Evolutionary conservation across 2,888 invertebrate genomes (phyloP), one percentile per base, ranked within the genome.

Genomic region (Camponotus fellah): DNA sequence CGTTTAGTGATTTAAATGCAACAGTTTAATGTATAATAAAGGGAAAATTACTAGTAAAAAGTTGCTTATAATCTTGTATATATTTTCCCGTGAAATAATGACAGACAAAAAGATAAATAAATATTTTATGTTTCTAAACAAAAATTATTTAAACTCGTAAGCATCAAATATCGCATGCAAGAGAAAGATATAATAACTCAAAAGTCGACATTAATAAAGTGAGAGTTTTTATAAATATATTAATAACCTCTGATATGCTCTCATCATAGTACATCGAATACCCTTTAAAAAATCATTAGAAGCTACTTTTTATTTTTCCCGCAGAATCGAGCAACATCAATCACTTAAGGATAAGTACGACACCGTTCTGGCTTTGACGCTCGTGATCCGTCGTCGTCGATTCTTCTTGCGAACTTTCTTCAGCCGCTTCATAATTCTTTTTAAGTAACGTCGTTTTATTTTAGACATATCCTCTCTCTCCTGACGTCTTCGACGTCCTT

Each of bases 331-430:
- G 43, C 83, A 82, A 88, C 90, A 90, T 90, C 90, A 87, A 90
- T 90, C 90, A 90, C 89, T 90, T 89, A 87, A 86, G 85, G 86
- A 86, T 85, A 88, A 91, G 90, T 90, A 84, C 89, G 87, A 88
- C 87, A 83, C 71, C 88, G 71, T 83, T 75, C 89, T 84, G 89
- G 87, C 86, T 86, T 87, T 89, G 89, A 92, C 89, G 86, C 82
- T 56, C 82, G 85, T 88, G 86, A 86, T 86, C 83, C 76, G 86
- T 86, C 89, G 85, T 88, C 88, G 84, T 87, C 87, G 87, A 90
- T 87, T 90, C 87, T 87, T 89, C 86, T 88, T 87, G 75, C 85
- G 69, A 26, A 83, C 76, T 82, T 88, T 81, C 85, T 43, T 85
- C 81, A 62, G 84, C 71, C 86, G 86, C 83, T 88, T 89, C 90